Evolutionary conservation across 2,113 vertebrate species (phyloP).

Genomic region (Felis catus): F.catus_Fca126_mat1.0 CM031412.1:221031001-221031500

Average conservation of each 20-base stretch:
- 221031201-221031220: background rate
- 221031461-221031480: background rate
- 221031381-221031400: background rate
- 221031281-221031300: background rate
- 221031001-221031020: accelerated
- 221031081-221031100: background rate
- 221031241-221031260: background rate
- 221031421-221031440: background rate
- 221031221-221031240: background rate
- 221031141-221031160: accelerated
- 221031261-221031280: background rate
- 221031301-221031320: background rate
- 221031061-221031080: background rate
- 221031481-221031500: background rate
- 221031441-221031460: background rate
- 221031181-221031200: background rate
- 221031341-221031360: background rate
- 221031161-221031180: background rate
- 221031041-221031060: too few relatives aligned
- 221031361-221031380: background rate
- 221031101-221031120: background rate
- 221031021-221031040: background rate
- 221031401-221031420: background rate
- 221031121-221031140: background rate
- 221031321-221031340: background rate